Conservation (phyloP, 1,140 invertebrate species). For the Drosophila mayri region DNA sequence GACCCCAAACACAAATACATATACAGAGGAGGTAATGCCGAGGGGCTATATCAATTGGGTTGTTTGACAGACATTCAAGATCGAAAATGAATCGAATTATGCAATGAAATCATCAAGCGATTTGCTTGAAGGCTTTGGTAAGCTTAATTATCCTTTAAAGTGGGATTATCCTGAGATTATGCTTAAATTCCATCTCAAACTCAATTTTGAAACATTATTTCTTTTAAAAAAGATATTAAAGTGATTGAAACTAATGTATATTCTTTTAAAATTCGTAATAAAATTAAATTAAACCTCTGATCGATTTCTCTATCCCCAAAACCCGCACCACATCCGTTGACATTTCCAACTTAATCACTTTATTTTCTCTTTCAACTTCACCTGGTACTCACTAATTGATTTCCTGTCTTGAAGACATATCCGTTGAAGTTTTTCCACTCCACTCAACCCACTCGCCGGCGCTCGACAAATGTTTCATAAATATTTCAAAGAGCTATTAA, state of each 20-base stretch:
- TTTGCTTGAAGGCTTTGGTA: background rate
- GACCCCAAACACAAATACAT: conserved; percentile 21
- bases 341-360: conserved; percentile 22
- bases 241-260: no score
- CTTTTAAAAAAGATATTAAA: background rate
- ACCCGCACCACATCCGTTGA: conserved; percentile 27
- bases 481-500: conserved; percentile 64
- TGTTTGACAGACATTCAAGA: conserved; percentile 14
- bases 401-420: conserved; percentile 52
- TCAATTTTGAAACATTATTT: background rate
- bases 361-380: conserved; percentile 14
- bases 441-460: conserved; percentile 26
- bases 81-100: conserved; percentile 14
- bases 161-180: background rate
- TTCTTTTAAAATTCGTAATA: background rate
- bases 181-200: no score
- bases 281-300: background rate
- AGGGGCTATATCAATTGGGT: conserved; percentile 11
- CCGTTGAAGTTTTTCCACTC: conserved; percentile 14
- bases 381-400: conserved; percentile 44
- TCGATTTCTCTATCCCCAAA: background rate
- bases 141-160: background rate
- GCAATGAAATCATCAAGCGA: conserved; percentile 4
- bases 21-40: background rate
- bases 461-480: conserved; percentile 62